Evolutionary conservation across 2,888 invertebrate species (phyloP).

Genomic region (Hoplodrina ambigua): DNA sequence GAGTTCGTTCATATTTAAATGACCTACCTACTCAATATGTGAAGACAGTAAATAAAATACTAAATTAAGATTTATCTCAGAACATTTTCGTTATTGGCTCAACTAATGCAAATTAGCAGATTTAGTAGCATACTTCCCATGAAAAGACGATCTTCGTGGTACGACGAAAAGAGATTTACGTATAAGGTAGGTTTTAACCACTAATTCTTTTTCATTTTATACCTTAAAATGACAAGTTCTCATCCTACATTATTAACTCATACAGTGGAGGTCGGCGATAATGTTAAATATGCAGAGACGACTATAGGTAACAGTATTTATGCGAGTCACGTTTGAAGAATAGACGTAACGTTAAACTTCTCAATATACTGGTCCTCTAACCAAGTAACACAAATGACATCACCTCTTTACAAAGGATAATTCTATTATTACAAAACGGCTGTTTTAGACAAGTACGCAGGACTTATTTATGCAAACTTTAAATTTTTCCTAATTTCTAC

Average conservation of each 20-base stretch:
- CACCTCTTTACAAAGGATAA: slow-evolving; percentile 45
- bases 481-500: too few relatives aligned
- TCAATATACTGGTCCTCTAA: slow-evolving; percentile 52
- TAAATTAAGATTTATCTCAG: slow-evolving; percentile 3
- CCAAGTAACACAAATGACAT: slow-evolving; percentile 62
- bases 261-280: slow-evolving; percentile 19
- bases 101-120: background rate
- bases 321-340: slow-evolving; percentile 43
- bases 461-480: slow-evolving; percentile 14
- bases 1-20: slow-evolving; percentile 60
- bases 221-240: background rate
- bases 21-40: slow-evolving; percentile 45
- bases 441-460: slow-evolving; percentile 18
- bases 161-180: background rate
- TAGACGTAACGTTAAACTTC: slow-evolving; percentile 43
- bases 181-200: too few relatives aligned
- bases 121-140: background rate
- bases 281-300: slow-evolving; percentile 30
- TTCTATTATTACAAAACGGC: slow-evolving; percentile 37
- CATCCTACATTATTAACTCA: slow-evolving; percentile 6
- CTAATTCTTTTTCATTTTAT: background rate
- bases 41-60: slow-evolving; percentile 23
- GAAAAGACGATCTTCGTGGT: background rate
- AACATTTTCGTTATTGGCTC: slow-evolving; percentile 19
- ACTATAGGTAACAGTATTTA: slow-evolving; percentile 26